Conservation (phyloP, 2,113 vertebrate species). For the Vulpes ferrilata region DNA sequence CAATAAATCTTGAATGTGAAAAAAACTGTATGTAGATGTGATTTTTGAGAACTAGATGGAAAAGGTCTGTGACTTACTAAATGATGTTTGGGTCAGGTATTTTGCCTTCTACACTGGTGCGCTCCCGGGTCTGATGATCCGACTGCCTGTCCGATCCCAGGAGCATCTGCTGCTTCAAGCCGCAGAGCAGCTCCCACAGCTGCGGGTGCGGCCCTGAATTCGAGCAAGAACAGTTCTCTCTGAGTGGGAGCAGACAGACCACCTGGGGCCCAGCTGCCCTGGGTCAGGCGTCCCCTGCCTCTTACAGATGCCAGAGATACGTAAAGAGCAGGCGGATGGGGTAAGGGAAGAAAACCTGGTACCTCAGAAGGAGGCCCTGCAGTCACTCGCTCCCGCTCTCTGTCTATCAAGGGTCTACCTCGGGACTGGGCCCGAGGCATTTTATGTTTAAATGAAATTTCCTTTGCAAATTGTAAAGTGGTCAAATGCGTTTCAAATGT, state of each 20-base stretch:
- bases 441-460: neutral
- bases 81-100: neutral
- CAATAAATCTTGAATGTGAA: neutral
- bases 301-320: constrained; percentile 19
- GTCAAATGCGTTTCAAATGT: neutral
- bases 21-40: neutral
- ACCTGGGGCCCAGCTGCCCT: constrained; percentile 60
- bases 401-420: neutral
- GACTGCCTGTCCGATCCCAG: neutral
- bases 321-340: neutral
- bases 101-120: constrained; percentile 2
- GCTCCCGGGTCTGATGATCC: neutral
- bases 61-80: constrained; percentile 9
- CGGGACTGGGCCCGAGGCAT: neutral
- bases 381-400: neutral
- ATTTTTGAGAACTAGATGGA: neutral
- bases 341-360: neutral
- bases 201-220: constrained; percentile 33
- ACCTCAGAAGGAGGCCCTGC: neutral
- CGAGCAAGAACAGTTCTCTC: constrained; percentile 31
- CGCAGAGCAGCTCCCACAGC: constrained; percentile 16
- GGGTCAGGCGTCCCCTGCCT: neutral
- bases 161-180: constrained; percentile 54
- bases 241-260: constrained; percentile 41
- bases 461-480: neutral